These are phyloP conservation scores for Andrena flavipes DNA, from an alignment of 2,888 invertebrate genomes.

Conservation along the genomic window DNA sequence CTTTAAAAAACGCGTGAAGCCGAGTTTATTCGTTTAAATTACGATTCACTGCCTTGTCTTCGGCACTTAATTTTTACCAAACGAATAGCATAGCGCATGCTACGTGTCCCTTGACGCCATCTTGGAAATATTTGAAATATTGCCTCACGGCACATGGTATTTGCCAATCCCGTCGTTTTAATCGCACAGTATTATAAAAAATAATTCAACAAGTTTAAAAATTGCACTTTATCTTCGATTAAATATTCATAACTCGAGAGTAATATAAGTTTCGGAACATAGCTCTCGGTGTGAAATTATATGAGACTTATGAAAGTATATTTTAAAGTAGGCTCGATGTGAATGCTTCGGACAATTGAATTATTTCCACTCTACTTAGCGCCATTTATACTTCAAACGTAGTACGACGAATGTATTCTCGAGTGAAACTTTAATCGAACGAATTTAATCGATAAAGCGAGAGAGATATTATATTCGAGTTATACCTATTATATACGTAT, in stretches of 20 bases:
- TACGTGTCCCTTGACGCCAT: constrained; percentile 68
- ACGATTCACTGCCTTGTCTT: not conserved
- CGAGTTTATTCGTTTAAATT: not conserved
- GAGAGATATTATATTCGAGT: not conserved
- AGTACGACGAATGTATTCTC: no score
- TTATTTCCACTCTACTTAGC: no score
- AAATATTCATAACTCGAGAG: constrained; percentile 5
- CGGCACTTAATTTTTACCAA: constrained; percentile 6
- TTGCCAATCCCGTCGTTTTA: not conserved
- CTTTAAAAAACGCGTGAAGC: not conserved
- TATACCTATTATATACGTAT: not conserved
- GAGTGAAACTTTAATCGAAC: no score
- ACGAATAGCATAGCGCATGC: constrained; percentile 20
- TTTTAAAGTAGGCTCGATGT: no score
- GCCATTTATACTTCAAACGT: no score
- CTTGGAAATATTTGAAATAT: constrained; percentile 61
- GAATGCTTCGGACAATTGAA: no score
- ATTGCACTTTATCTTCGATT: not conserved
- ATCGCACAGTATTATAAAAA: not conserved
- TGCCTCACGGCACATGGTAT: constrained; percentile 43
- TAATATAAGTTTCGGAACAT: constrained; percentile 5
- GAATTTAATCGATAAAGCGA: not conserved
- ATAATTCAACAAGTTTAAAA: not conserved
- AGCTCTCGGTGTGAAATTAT: constrained; percentile 1
- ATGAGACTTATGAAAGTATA: no score